phyloP scores from a whole-genome alignment of 2,888 invertebrate genomes.

The Loripinus fragilis region DNA sequence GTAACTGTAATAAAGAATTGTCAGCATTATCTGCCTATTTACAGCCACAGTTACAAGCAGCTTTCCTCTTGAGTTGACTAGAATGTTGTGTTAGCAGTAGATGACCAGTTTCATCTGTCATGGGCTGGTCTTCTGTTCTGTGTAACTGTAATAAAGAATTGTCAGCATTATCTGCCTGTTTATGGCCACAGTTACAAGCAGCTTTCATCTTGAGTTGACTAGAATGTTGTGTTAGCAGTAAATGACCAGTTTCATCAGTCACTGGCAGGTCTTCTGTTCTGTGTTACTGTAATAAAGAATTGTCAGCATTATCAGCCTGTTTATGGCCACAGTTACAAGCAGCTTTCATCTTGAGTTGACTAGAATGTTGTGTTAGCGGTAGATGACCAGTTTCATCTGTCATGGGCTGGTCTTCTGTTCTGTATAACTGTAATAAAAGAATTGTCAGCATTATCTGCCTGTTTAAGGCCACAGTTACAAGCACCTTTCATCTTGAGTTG shows the following conservation, averaged over 20 bases:
- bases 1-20: conserved; percentile 65
- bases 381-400: conserved; percentile 66
- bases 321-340: conserved; percentile 97
- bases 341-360: conserved; percentile 92
- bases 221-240: conserved; percentile 83
- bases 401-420: conserved; percentile 65
- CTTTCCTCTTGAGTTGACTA: conserved; percentile 92
- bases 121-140: conserved; percentile 66
- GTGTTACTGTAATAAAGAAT: conserved; percentile 65
- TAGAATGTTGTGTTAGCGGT: conserved; percentile 85
- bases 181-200: conserved; percentile 96
- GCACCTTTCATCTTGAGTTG: conserved; percentile 93
- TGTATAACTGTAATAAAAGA: conserved; percentile 67
- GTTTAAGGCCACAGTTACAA: conserved; percentile 96
- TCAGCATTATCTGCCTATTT: conserved; percentile 94
- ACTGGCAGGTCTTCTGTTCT: conserved; percentile 66
- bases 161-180: conserved; percentile 94
- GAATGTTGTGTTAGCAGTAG: conserved; percentile 83
- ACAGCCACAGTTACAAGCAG: conserved; percentile 97
- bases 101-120: conserved; percentile 62
- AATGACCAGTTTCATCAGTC: conserved; percentile 62
- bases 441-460: conserved; percentile 92
- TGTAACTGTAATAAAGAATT: conserved; percentile 68
- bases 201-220: conserved; percentile 93
- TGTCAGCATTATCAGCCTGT: conserved; percentile 93